Evolutionary conservation across 1,140 invertebrate species (phyloP).

Genomic region (Plutomurus gul): DNA sequence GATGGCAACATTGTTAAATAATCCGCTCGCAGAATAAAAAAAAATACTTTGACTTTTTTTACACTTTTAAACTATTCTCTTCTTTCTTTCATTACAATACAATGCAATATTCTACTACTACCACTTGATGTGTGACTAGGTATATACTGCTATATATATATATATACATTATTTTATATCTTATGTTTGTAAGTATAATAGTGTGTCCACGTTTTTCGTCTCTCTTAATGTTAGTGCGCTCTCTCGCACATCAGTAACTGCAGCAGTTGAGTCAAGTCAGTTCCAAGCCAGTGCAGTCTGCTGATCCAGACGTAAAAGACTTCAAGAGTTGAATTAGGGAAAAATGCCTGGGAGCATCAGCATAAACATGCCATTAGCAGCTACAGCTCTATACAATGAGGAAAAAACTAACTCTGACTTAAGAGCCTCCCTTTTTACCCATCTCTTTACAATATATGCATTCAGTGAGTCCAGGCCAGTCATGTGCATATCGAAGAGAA

Average conservation of each 20-base stretch:
- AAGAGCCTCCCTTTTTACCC: neutral
- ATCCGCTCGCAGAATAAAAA: no score
- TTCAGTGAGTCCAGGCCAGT: no score
- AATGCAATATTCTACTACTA: neutral
- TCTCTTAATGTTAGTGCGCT: no score
- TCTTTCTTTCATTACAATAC: slow-evolving; percentile 7
- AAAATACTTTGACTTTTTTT: neutral
- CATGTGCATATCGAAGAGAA: no score
- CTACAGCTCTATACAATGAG: neutral
- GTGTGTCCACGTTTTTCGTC: no score
- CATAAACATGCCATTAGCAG: slow-evolving; percentile 9
- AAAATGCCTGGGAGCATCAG: slow-evolving; percentile 19
- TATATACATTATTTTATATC: neutral
- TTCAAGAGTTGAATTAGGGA: slow-evolving; percentile 4
- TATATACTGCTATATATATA: neutral
- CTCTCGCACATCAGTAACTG: no score
- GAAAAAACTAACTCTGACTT: neutral
- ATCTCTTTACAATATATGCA: neutral
- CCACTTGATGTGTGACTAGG: neutral
- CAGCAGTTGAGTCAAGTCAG: neutral
- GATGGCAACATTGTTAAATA: slow-evolving; percentile 1
- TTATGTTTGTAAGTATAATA: neutral
- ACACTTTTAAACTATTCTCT: neutral
- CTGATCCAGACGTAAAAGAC: slow-evolving; percentile 4
- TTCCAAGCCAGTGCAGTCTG: slow-evolving; percentile 21